Evolutionary conservation across 2,888 invertebrate species (phyloP), one percentile per base, ranked within the genome.

Genomic region (Lydus trimaculatus): DNA sequence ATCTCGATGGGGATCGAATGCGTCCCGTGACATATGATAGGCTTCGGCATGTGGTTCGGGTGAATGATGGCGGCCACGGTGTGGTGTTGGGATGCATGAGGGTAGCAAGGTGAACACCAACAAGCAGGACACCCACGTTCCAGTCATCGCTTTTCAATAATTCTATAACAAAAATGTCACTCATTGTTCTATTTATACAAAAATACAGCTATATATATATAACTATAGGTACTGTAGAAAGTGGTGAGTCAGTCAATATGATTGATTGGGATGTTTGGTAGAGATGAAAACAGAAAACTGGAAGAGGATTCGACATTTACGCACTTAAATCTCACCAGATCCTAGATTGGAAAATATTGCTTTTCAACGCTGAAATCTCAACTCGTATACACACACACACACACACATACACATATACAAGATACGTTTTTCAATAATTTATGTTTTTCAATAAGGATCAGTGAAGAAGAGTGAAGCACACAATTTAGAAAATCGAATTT

Each of bases 1-100:
- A 78, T 85, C 83, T 60, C 84, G 77, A 76, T 85, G 84, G 59
- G 84, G 84, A 77, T 85, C 86, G 80, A 85, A 86, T 31, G 84
- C 83, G 76, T 85, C 85, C 64, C 83, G 76, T 61, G 82, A 81
- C 80, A 82, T 84, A 75, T 83, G 84, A 75, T 81, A 84, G 58
- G 82, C 81, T 76, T 83, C 85, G 67, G 82, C 84, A 75, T 84
- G 84, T 31, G 84, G 82, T 69, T 82, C 82, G 64, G 81, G 78
- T 23, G 81, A 74, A 73, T 84, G 84, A 72, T 84, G 84, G 36
- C 84, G 83, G 65, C 83, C 81, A 75, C 84, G 74, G 78, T 84
- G 82, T 64, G 83, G 79, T 64, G 78, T 80, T 65, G 83, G 78
- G 72, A 81, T 75, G 76, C 83, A 82, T 74, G 81, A 76, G 61